Percentiles rank a stretch among this genome's conserved stretches.
These are phyloP conservation scores for Astyanax mexicanus DNA, from an alignment of 2,797 vertebrate genomes.

Conservation along the genomic window DNA sequence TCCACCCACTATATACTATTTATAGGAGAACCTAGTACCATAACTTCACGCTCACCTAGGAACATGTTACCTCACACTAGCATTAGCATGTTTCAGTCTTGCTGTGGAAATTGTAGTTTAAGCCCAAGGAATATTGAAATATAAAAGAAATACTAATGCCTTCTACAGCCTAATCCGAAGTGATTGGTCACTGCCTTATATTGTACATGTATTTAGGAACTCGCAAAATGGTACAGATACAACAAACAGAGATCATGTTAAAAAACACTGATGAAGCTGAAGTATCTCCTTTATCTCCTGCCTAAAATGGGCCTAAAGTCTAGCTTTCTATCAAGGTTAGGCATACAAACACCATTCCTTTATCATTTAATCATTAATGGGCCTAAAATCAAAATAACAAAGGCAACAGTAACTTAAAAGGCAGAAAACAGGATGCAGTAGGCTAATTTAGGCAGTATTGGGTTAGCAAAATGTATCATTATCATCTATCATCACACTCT, in stretches of 20 bases:
- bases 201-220: background rate
- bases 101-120: conserved; percentile 15
- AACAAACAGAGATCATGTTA: background rate
- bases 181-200: background rate
- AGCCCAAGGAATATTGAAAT: background rate
- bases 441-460: background rate
- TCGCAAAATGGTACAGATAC: background rate
- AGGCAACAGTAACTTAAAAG: conserved; percentile 8
- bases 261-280: background rate
- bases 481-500: background rate
- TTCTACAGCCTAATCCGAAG: background rate
- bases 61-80: conserved; percentile 24
- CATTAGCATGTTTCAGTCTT: conserved; percentile 24
- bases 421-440: background rate
- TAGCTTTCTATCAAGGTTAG: no score
- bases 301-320: no score
- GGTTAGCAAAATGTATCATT: background rate
- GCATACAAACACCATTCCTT: background rate
- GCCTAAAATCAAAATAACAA: conserved; percentile 5
- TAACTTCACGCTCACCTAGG: conserved; percentile 26
- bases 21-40: conserved; percentile 54
- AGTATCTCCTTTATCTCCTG: no score
- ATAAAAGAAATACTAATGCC: background rate
- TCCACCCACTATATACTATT: conserved; percentile 42
- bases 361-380: background rate